Conservation (phyloP, 2,888 invertebrate genomes). For the Plagodis pulveraria region DNA sequence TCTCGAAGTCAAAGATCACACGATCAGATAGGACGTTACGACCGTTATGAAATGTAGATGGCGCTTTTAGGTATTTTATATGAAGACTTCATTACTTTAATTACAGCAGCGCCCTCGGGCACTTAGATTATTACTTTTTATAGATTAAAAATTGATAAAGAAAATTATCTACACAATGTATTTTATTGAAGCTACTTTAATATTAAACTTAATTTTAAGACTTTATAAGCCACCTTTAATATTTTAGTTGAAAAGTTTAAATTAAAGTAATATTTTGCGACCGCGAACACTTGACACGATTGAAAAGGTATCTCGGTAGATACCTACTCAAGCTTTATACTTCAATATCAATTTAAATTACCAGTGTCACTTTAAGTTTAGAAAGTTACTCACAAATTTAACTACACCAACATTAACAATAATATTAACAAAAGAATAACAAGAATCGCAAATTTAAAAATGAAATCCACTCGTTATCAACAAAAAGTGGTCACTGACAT, state of each 20-base stretch:
- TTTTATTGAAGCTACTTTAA: too few relatives aligned
- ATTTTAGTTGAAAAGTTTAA: slow-evolving; percentile 29
- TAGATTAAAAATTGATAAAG: slow-evolving; percentile 39
- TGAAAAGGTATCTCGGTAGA: slow-evolving; percentile 2
- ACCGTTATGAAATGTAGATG: slow-evolving; percentile 39
- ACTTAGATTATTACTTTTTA: slow-evolving; percentile 32
- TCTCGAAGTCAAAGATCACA: slow-evolving; percentile 32
- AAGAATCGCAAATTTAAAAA: too few relatives aligned
- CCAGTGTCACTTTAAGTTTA: too few relatives aligned
- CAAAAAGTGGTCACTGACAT: slow-evolving; percentile 23
- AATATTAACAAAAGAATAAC: slow-evolving; percentile 26
- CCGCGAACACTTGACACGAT: slow-evolving; percentile 21
- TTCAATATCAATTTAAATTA: slow-evolving; percentile 19
- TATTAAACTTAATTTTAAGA: slow-evolving; percentile 16
- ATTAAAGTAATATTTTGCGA: slow-evolving; percentile 27
- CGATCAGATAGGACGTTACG: slow-evolving; percentile 29
- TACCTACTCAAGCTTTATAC: not conserved
- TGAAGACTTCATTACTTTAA: slow-evolving; percentile 55
- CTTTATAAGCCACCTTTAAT: slow-evolving; percentile 24
- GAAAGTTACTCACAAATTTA: too few relatives aligned
- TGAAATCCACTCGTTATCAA: slow-evolving; percentile 28
- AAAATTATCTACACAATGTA: slow-evolving; percentile 31
- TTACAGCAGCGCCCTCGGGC: slow-evolving; percentile 38
- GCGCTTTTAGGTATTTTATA: slow-evolving; percentile 46
- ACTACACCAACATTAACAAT: slow-evolving; percentile 31